Evolutionary conservation across 2,113 vertebrate species (phyloP).

Genomic region (Poeciliopsis occidentalis): DNA sequence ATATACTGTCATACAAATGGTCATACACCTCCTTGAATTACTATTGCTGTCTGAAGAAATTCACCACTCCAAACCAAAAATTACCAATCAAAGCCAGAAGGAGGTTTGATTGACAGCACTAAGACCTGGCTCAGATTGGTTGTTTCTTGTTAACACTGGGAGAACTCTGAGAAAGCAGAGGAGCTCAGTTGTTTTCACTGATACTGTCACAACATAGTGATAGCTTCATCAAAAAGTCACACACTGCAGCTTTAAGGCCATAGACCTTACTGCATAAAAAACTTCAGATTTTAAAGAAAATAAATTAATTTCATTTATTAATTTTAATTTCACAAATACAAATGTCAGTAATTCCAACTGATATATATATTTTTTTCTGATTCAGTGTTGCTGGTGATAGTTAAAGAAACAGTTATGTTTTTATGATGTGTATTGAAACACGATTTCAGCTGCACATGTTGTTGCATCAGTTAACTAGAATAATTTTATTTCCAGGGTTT

Average conservation of each 20-base stretch:
- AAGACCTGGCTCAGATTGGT: too few relatives aligned
- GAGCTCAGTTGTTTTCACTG: too few relatives aligned
- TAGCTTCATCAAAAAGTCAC: too few relatives aligned
- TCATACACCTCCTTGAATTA: too few relatives aligned
- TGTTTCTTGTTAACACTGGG: too few relatives aligned
- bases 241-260: not conserved
- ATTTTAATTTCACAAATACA: not conserved
- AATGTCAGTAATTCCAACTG: not conserved
- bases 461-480: not conserved
- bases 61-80: too few relatives aligned
- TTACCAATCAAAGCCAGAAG: too few relatives aligned
- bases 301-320: not conserved
- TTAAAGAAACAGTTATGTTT: not conserved
- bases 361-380: not conserved
- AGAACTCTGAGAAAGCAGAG: too few relatives aligned
- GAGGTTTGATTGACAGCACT: too few relatives aligned
- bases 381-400: not conserved
- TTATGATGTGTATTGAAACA: not conserved
- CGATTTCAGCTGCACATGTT: not conserved
- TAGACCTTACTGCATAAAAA: not conserved
- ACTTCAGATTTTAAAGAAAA: not conserved
- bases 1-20: too few relatives aligned
- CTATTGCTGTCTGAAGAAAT: too few relatives aligned
- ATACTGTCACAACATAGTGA: too few relatives aligned
- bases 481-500: constrained; percentile 63